Evolutionary conservation across 2,113 vertebrate species (phyloP), one percentile per base, ranked within the genome.

Genomic region (Melanerpes aurifrons): DNA sequence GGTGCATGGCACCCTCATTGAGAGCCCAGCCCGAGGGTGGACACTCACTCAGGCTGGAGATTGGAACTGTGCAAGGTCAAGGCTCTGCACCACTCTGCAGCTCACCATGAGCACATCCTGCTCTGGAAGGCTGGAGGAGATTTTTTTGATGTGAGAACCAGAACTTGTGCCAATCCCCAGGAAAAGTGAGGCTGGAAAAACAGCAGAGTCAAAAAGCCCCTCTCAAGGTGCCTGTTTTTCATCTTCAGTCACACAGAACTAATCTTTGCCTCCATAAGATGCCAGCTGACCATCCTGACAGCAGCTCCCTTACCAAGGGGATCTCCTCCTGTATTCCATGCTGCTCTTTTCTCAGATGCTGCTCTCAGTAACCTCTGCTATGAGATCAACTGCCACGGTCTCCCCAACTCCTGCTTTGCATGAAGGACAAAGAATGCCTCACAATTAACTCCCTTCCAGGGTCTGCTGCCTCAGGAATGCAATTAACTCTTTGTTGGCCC

Each of bases 401-500:
- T 93, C 96, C 89, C 62, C 7, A 37, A 91, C 95, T 93, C 93
- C 96, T 97, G 87, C 95, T 96, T 76, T 88, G 96, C 95, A 93
- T 93, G 91, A 90, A 92, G 97, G 97, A 98, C 97, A 98, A 98
- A 98, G 96, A 96, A 95, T 97, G 94, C 89, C 79, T 94, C 92
- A 94, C 93, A 96, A 96, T 96, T 96, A 97, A 97, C 88, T n/a
- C 76, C 95, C 94, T 97, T 97, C 86, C 96, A 98, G 95, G 91
- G 94, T 96, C 97, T 97, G 90, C 95, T 97, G 97, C 94, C 96
- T 93, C 58, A 82, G 91, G 93, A 96, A 96, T 54, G 1, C 94
- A 97, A 97, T 98, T 98, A 98, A 98, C 98, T 98, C 98, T 98
- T 98, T 98, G 92, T 94, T 97, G 96, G 94, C 93, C 97, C 93